Percentiles rank a stretch among this genome's conserved stretches.
Conservation (phyloP, 2,113 vertebrate species). For the Trichechus manatus region DNA sequence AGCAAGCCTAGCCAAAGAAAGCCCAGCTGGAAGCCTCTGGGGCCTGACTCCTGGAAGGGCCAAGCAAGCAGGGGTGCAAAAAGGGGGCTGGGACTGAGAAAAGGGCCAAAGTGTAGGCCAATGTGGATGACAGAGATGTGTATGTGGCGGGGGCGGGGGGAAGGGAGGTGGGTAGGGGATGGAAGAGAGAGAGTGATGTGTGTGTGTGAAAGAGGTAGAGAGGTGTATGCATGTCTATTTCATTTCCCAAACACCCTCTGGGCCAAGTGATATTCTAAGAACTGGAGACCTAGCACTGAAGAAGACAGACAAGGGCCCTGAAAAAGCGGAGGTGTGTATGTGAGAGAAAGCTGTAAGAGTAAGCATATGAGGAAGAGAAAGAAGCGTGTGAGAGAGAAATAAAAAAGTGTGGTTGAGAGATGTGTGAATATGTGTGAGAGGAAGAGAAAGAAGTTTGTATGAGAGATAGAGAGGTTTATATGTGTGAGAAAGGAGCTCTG, state of each 20-base stretch:
- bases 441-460: not conserved
- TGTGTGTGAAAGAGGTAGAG: not conserved
- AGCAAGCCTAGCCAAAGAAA: not conserved
- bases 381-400: not conserved
- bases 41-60: not conserved
- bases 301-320: not conserved
- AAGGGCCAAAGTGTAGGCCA: not conserved
- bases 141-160: not conserved
- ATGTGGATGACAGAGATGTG: not conserved
- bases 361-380: not conserved
- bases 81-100: not conserved
- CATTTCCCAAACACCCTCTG: not conserved
- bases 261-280: not conserved
- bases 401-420: not conserved
- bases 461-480: not conserved
- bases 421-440: not conserved
- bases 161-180: not conserved
- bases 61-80: not conserved
- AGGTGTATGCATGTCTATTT: not conserved
- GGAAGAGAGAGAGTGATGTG: not conserved
- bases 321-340: not conserved
- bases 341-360: not conserved
- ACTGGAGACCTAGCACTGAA: not conserved
- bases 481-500: not conserved
- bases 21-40: not conserved